Evolutionary conservation across 2,888 invertebrate species (phyloP).

Genomic region (Drosophila mimica): DNA sequence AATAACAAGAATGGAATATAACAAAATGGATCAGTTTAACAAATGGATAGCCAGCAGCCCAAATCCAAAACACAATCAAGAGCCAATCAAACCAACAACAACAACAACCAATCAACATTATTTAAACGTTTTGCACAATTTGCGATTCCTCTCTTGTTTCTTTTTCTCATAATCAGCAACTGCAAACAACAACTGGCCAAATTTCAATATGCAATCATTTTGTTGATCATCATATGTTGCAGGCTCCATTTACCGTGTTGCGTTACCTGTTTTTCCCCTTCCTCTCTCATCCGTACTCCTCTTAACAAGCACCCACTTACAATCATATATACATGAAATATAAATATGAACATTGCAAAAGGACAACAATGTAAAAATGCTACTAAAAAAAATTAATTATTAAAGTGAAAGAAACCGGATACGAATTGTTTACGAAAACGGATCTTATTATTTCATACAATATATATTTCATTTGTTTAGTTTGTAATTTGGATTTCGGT

Average conservation of each 20-base stretch:
- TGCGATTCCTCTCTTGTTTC: slow-evolving; percentile 7
- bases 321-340: slow-evolving; percentile 3
- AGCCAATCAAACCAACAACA: neutral
- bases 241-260: slow-evolving; percentile 19
- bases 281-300: too few species aligned
- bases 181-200: slow-evolving; percentile 43
- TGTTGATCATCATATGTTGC: slow-evolving; percentile 12
- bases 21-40: slow-evolving; percentile 16
- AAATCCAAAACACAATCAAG: slow-evolving; percentile 13
- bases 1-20: neutral
- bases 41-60: slow-evolving; percentile 19
- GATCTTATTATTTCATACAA: slow-evolving; percentile 5
- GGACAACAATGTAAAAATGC: slow-evolving; percentile 45
- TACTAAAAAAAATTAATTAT: slow-evolving; percentile 69
- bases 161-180: slow-evolving; percentile 10
- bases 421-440: slow-evolving; percentile 10
- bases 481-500: slow-evolving; percentile 32
- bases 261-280: slow-evolving; percentile 3
- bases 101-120: slow-evolving; percentile 2
- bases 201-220: slow-evolving; percentile 47
- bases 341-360: slow-evolving; percentile 26
- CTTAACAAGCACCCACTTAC: neutral
- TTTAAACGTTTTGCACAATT: slow-evolving; percentile 19
- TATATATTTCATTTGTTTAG: slow-evolving; percentile 23
- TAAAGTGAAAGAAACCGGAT: slow-evolving; percentile 36